Conservation (phyloP, 2,113 vertebrate genomes). For the Aldabrachelys gigantea region DNA sequence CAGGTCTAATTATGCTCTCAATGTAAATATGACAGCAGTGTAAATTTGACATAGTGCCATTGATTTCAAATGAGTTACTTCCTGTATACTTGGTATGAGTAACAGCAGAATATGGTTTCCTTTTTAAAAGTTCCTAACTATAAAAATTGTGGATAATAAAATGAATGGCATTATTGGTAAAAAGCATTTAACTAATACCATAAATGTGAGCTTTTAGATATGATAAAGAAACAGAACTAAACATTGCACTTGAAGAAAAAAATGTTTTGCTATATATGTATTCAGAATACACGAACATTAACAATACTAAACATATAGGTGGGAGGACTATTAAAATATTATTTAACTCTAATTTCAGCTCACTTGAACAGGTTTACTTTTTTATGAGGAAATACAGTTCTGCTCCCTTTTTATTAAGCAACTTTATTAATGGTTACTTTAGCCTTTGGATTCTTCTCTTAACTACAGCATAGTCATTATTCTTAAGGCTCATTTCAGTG, state of each 20-base stretch:
- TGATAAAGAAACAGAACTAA: not conserved
- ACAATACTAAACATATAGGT: not conserved
- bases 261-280: not conserved
- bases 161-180: not conserved
- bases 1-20: not conserved
- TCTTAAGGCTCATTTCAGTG: not conserved
- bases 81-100: not conserved
- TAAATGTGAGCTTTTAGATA: not conserved
- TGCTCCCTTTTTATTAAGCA: not conserved
- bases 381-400: not conserved
- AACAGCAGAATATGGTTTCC: not conserved
- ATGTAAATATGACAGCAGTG: not conserved
- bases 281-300: not conserved
- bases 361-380: not conserved
- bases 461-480: not conserved
- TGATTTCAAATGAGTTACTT: not conserved
- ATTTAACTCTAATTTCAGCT: not conserved
- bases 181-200: not conserved
- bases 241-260: not conserved
- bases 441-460: not conserved
- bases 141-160: not conserved
- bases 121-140: not conserved
- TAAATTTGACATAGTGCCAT: not conserved
- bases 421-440: not conserved
- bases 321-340: not conserved